Evolutionary conservation across 2,113 vertebrate genomes (phyloP), one percentile per base, ranked within the genome.

Genomic region (Otocyon megalotis): DNA sequence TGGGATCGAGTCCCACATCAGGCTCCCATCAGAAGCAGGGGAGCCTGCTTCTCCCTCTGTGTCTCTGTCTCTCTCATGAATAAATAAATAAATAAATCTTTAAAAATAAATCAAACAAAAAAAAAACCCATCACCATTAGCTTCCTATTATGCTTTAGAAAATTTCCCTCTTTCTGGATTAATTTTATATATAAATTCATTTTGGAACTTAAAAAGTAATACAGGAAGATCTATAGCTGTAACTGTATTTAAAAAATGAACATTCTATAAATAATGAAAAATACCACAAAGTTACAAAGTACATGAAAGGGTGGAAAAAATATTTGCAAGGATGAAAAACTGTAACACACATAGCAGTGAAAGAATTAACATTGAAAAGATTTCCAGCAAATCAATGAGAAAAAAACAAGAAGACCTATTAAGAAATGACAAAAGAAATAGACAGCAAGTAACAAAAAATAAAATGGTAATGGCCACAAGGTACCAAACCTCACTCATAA

Each of bases 171-270:
- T 88, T 20, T 26, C 37, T 85, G 17, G 15, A 82, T 67, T 83
- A 88, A 54, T 92, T 92, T 80, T 58, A 92, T 19, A 81, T 54
- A 54, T 79, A 96, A 96, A 85, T 60, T 85, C 32, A 94, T 28
- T 84, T 65, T 92, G 30, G 72, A 92, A 85, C 32, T 89, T 58
- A 92, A 84, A 92, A 91, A 58, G 1, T n/a, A 74, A 10, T 37
- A 30, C n/a, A 84, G 56, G 90, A 92, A 74, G 14, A 96, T 62
- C 53, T 37, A 90, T 22, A 76, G 9, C 17, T 71, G 5, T 77
- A 53, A 77, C 4, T 69, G 2, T 53, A n/a, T 28, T 43, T 7
- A 22, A 50, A 86, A 93, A 96, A 50, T 28, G 37, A 65, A 56
- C 63, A 92, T 62, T 82, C 53, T 77, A 69, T 69, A 69, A 82